These are phyloP conservation scores for Melanotus villosus DNA, from an alignment of 2,888 invertebrate genomes.

Conservation along the genomic window DNA sequence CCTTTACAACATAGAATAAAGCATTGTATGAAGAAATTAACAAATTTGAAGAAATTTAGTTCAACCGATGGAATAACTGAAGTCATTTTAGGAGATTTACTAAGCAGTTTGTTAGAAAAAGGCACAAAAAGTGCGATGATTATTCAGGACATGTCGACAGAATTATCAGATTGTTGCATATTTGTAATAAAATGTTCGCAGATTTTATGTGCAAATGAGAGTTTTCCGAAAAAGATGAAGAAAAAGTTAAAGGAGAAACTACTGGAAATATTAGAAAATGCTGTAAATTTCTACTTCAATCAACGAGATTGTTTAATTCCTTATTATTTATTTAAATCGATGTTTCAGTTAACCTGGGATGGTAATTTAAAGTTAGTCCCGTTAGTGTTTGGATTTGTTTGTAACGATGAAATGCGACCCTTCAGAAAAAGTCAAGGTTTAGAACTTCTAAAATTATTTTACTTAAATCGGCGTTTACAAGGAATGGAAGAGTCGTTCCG, in stretches of 20 bases:
- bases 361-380: conserved; percentile 75
- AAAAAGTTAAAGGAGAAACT: conserved; percentile 66
- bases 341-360: conserved; percentile 77
- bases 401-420: conserved; percentile 74
- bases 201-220: conserved; percentile 67
- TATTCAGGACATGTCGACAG: conserved; percentile 77
- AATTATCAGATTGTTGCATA: conserved; percentile 75
- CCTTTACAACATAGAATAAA: conserved; percentile 77
- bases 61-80: conserved; percentile 72
- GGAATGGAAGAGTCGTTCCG: conserved; percentile 20
- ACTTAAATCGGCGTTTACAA: conserved; percentile 72
- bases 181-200: conserved; percentile 77
- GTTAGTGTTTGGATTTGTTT: conserved; percentile 73
- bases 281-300: conserved; percentile 74
- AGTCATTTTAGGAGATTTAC: conserved; percentile 71
- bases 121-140: conserved; percentile 76
- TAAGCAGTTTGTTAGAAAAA: conserved; percentile 75
- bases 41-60: conserved; percentile 74
- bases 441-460: conserved; percentile 77
- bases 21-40: conserved; percentile 74
- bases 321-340: conserved; percentile 76
- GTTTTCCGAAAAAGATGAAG: conserved; percentile 64
- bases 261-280: conserved; percentile 70
- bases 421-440: conserved; percentile 79
- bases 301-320: conserved; percentile 78